These are phyloP conservation scores for Eupithecia dodoneata DNA, from an alignment of 2,888 invertebrate genomes.

Conservation along the genomic window DNA sequence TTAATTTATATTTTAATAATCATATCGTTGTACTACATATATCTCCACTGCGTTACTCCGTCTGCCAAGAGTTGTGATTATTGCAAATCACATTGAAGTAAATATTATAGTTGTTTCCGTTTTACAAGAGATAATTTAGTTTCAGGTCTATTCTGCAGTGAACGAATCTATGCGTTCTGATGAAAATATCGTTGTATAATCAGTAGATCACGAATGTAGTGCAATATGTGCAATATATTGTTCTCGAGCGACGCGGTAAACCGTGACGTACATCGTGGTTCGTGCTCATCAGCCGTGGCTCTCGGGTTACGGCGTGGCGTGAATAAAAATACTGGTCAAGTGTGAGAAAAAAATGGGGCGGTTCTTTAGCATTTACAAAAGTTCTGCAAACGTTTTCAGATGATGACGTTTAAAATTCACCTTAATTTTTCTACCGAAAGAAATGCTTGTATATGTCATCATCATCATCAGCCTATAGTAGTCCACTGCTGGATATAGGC, in stretches of 20 bases:
- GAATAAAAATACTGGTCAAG: constrained; percentile 58
- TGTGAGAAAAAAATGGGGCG: constrained; percentile 7
- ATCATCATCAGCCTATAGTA: too few relatives aligned
- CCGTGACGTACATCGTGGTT: constrained; percentile 66
- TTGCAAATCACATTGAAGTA: too few relatives aligned
- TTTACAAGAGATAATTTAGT: too few relatives aligned
- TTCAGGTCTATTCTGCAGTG: too few relatives aligned
- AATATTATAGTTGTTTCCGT: too few relatives aligned
- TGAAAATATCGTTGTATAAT: neutral
- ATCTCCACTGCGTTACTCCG: too few relatives aligned
- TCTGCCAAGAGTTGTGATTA: too few relatives aligned
- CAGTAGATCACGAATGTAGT: constrained; percentile 7
- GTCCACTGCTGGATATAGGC: too few relatives aligned
- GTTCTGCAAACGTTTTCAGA: neutral
- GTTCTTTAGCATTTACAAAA: neutral
- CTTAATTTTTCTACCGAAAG: neutral
- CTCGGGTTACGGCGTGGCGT: constrained; percentile 64
- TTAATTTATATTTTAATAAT: too few relatives aligned
- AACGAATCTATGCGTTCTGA: too few relatives aligned
- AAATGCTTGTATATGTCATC: too few relatives aligned
- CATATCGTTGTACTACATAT: too few relatives aligned
- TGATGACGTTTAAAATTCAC: neutral
- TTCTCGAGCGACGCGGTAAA: constrained; percentile 49
- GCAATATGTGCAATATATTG: constrained; percentile 20
- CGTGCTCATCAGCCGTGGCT: constrained; percentile 58